phyloP scores from a whole-genome alignment of 2,113 vertebrate species.

The Platichthys flesus region DNA sequence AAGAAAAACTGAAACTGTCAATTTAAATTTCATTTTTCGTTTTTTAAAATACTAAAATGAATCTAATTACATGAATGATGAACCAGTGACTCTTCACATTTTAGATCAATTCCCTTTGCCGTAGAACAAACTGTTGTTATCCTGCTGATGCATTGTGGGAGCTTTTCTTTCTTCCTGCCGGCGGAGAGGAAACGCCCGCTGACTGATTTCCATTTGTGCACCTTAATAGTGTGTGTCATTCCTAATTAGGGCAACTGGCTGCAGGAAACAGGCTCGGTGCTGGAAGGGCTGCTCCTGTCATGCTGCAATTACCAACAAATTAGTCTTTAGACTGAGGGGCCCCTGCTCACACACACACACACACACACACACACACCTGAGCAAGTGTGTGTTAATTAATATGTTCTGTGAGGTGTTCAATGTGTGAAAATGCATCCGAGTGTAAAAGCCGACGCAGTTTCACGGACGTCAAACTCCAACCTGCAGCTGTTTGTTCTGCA shows the following conservation, averaged over 20 bases:
- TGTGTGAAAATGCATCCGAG: constrained; percentile 41
- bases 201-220: constrained; percentile 69
- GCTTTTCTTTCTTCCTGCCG: neutral
- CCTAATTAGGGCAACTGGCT: constrained; percentile 75
- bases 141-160: constrained; percentile 38
- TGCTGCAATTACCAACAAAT: constrained; percentile 81
- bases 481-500: constrained; percentile 15
- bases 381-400: neutral
- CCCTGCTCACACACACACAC: neutral
- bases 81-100: no score
- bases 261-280: constrained; percentile 59
- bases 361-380: no score
- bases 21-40: no score
- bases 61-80: neutral
- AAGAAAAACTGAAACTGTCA: no score
- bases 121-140: neutral
- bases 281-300: constrained; percentile 68
- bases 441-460: constrained; percentile 35
- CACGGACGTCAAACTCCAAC: constrained; percentile 25
- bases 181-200: constrained; percentile 23
- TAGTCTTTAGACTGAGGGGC: constrained; percentile 74
- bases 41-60: neutral
- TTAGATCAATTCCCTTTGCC: no score
- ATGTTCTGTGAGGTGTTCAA: constrained; percentile 38
- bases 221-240: constrained; percentile 74